Evolutionary conservation across 2,113 vertebrate genomes (phyloP).

Genomic region (Platysternon megacephalum): DNA sequence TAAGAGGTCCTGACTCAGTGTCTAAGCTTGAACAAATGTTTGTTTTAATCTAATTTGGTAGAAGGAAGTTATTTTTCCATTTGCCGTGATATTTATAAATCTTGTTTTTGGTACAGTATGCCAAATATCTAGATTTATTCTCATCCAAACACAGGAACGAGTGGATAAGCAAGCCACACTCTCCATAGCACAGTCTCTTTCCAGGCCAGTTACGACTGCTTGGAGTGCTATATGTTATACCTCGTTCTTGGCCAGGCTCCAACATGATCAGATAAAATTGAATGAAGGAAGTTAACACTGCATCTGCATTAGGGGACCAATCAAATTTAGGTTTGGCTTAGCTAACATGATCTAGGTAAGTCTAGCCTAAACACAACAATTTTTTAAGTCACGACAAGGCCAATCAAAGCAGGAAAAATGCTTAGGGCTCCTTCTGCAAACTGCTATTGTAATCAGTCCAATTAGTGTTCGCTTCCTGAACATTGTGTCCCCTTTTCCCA

Average conservation of each 20-base stretch:
- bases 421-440: background rate
- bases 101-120: conserved; percentile 54
- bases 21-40: conserved; percentile 7
- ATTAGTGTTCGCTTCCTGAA: background rate
- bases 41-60: background rate
- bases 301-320: conserved; percentile 17
- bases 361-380: background rate
- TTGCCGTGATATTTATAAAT: conserved; percentile 55
- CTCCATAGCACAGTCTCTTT: background rate
- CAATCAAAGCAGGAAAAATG: background rate
- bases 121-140: conserved; percentile 2
- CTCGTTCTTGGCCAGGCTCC: background rate
- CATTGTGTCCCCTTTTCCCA: background rate
- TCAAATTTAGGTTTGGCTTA: background rate
- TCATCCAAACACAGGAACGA: conserved; percentile 3
- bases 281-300: background rate
- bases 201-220: background rate
- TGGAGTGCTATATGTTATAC: background rate
- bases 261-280: background rate
- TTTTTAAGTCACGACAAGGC: background rate
- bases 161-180: conserved; percentile 42
- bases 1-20: background rate
- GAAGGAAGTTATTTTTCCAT: conserved; percentile 59
- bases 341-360: background rate
- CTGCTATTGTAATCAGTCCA: background rate